Percentiles rank a stretch among this genome's conserved stretches.
These are phyloP conservation scores for Piliocolobus tephrosceles DNA, from an alignment of 2,113 vertebrate species.

Conservation along the genomic window DNA sequence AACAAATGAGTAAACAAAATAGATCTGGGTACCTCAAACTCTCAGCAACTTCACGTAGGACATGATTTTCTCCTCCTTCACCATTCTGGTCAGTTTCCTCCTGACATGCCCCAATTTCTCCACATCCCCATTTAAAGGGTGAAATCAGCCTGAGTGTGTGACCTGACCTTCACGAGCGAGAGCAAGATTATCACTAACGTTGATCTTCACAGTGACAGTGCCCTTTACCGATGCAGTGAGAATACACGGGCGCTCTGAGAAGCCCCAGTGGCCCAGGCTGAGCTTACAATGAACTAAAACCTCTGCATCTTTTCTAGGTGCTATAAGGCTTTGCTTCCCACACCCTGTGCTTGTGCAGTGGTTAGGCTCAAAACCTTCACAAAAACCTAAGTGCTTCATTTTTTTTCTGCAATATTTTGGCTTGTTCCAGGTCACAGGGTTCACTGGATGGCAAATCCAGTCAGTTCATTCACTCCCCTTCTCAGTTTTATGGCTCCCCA, in stretches of 20 bases:
- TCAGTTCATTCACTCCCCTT: neutral
- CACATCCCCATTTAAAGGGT: neutral
- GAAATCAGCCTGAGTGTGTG: neutral
- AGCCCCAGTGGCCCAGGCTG: neutral
- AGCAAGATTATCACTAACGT: neutral
- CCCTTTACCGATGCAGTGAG: neutral
- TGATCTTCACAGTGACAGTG: neutral
- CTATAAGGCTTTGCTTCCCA: neutral
- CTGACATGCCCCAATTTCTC: neutral
- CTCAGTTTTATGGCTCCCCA: neutral
- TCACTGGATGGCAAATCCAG: neutral
- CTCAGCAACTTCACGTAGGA: neutral
- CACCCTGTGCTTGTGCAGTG: neutral
- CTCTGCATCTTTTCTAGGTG: neutral
- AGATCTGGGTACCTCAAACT: neutral
- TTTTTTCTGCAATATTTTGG: neutral
- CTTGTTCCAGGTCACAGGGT: neutral
- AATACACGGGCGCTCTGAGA: neutral
- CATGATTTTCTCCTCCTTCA: neutral
- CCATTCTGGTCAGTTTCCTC: neutral
- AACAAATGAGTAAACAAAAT: neutral
- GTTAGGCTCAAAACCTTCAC: neutral
- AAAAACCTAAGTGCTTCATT: neutral
- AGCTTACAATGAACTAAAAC: neutral
- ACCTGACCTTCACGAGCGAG: neutral